These are phyloP conservation scores for Dilophus febrilis DNA, from an alignment of 2,888 invertebrate genomes.

Conservation along the genomic window DNA sequence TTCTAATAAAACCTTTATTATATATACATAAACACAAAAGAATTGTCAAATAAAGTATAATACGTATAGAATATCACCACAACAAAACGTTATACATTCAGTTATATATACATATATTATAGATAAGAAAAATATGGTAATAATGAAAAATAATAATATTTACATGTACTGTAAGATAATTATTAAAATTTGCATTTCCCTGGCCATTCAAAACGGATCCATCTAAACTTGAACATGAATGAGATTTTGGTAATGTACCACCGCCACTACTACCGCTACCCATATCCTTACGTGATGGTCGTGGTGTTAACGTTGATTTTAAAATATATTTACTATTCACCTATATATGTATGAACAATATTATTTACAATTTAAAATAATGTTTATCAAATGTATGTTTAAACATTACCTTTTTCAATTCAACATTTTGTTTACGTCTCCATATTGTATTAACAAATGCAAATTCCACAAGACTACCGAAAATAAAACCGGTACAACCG, in stretches of 20 bases:
- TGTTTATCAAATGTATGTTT: no score
- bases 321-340: conserved; percentile 63
- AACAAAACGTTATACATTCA: no score
- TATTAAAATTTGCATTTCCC: conserved; percentile 35
- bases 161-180: conserved; percentile 60
- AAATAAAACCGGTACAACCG: conserved; percentile 68
- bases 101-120: no score
- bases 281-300: conserved; percentile 52
- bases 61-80: no score
- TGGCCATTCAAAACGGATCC: conserved; percentile 25
- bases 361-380: neutral
- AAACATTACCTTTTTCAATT: conserved; percentile 21
- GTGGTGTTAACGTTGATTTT: conserved; percentile 66
- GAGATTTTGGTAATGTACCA: conserved; percentile 41
- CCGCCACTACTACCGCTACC: conserved; percentile 33
- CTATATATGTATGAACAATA: conserved; percentile 29
- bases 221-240: conserved; percentile 55
- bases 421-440: conserved; percentile 46
- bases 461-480: conserved; percentile 71
- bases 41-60: no score
- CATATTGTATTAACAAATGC: conserved; percentile 82
- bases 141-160: conserved; percentile 15
- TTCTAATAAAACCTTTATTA: no score
- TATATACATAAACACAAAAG: no score
- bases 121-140: no score